phyloP scores from a whole-genome alignment of 2,888 invertebrate species.

The Cryptocheilus praepositus region DNA sequence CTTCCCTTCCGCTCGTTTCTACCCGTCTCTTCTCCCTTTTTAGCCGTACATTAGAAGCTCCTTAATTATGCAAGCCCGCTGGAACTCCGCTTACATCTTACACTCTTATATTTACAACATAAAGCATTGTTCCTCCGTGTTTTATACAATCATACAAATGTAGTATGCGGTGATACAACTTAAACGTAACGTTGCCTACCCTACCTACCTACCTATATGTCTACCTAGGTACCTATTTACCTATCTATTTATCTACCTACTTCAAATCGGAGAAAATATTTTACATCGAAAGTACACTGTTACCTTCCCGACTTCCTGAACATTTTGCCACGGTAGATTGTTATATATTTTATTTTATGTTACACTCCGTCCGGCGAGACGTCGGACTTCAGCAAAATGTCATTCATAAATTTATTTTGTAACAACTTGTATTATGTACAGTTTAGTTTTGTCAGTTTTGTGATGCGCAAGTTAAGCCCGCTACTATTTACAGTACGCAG shows the following conservation, averaged over 20 bases:
- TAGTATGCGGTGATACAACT: constrained; percentile 72
- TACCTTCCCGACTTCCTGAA: constrained; percentile 27
- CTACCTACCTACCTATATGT: constrained; percentile 68
- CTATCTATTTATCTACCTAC: not conserved
- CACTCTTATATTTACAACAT: constrained; percentile 69
- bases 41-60: constrained; percentile 64
- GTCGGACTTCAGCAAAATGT: constrained; percentile 60
- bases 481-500: constrained; percentile 68
- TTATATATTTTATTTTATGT: constrained; percentile 59
- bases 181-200: constrained; percentile 71
- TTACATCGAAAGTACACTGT: constrained; percentile 73
- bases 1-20: no score
- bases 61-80: constrained; percentile 67
- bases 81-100: constrained; percentile 62
- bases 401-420: constrained; percentile 46
- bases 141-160: constrained; percentile 73
- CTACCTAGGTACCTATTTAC: no score
- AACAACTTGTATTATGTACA: constrained; percentile 57
- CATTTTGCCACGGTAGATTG: constrained; percentile 44
- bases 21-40: no score
- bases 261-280: constrained; percentile 70
- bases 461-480: constrained; percentile 64
- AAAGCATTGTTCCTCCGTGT: constrained; percentile 66
- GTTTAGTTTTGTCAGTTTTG: constrained; percentile 40
- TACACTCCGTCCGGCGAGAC: constrained; percentile 66